A percentile compares a stretch with the other conserved stretches of the same genome.
Conservation (phyloP, 2,797 vertebrate genomes). For the Micrastur ruficollis region DNA sequence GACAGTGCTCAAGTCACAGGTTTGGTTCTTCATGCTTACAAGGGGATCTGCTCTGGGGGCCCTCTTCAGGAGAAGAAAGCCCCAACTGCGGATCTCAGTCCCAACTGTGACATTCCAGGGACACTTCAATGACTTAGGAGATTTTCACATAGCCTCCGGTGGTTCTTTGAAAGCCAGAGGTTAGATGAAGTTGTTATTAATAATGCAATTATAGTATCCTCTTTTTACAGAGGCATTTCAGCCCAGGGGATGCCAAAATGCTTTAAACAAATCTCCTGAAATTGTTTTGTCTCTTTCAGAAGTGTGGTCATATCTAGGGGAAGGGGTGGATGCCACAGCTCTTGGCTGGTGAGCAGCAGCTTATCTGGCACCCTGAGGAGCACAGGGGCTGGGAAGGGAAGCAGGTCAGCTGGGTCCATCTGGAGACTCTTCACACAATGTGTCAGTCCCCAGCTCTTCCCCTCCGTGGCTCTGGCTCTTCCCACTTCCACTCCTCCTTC, state of each 20-base stretch:
- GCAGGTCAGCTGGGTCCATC: neutral
- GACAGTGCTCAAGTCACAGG: neutral
- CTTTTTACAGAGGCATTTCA: neutral
- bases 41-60: neutral
- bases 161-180: neutral
- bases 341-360: neutral
- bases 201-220: neutral
- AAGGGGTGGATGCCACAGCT: neutral
- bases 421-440: neutral
- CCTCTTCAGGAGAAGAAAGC: neutral
- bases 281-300: neutral
- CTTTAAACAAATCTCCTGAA: neutral
- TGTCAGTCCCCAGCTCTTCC: neutral
- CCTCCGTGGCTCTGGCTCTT: neutral
- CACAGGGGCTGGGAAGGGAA: neutral
- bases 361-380: neutral
- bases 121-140: neutral
- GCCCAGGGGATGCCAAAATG: neutral
- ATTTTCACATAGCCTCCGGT: neutral
- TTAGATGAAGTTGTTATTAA: slow-evolving; percentile 7
- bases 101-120: neutral
- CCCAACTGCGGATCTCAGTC: neutral
- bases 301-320: neutral
- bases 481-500: neutral
- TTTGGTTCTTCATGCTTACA: neutral